Evolutionary conservation across 1,140 invertebrate species (phyloP), one percentile per base, ranked within the genome.

Genomic region (Venustaconcha ellipsiformis): DNA sequence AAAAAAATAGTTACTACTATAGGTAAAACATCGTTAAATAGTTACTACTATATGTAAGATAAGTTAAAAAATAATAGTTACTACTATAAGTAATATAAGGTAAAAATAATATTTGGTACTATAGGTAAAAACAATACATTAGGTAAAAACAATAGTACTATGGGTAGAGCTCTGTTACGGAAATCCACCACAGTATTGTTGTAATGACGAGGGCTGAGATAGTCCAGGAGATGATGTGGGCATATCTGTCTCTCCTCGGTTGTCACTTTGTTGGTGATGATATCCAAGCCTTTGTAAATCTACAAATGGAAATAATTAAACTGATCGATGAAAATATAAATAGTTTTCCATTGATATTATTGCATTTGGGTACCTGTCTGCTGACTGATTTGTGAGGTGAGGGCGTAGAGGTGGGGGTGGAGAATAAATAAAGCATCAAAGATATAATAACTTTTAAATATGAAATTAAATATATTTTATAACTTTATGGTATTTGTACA

Each of bases 191-290:
- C 96, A 37, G 94, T 96, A 88, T 94, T 98, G 55, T 92, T 92
- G 76, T 93, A 70, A 18, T 79, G 90, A 55, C 94, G 88, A 0
- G 97, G 96, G 80, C 96, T 93, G 48, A 98, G 87, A 67, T 97
- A 93, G 87, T 96, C 94, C 64, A 99, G 91, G 84, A 99, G 91
- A 89, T 99, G 97, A 91, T 99, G 99, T 3, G 92, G 92, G 2
- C 94, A 94, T 75, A 92, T 83, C 56, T 91, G 83, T 83, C 92
- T 92, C 89, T 99, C 98, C 82, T 95, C 94, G 57, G 85, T 83
- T 0, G 95, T 96, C 1, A 97, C 96, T 91, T 99, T 99, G 26
- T 99, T 99, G 0, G 97, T 99, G 68, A 97, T 94, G 80, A 99
- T 96, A 86, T 99, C 95, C 80, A 99, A 89, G 11, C 95, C 94